Conservation (phyloP, 2,888 invertebrate species). For the Alloscopus bannaensis region DNA sequence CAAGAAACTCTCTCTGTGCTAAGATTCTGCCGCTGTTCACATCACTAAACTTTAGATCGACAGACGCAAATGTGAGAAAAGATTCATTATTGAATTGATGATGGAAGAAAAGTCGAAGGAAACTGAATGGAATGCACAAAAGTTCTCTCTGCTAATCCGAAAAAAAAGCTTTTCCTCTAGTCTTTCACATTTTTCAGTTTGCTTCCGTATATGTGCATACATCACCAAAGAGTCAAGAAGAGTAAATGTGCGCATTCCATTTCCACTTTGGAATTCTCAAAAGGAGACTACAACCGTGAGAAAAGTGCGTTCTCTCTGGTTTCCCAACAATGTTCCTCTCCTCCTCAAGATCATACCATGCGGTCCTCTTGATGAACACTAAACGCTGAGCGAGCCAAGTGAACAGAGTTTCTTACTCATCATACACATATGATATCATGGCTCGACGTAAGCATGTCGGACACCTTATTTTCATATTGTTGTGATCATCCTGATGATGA, state of each 20-base stretch:
- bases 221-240: neutral
- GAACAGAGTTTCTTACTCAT: slow-evolving; percentile 22
- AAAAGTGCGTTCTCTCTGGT: slow-evolving; percentile 36
- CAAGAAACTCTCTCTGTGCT: too few species aligned
- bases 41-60: too few species aligned
- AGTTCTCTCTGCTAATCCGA: slow-evolving; percentile 13
- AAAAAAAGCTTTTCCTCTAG: neutral
- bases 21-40: too few species aligned
- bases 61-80: too few species aligned
- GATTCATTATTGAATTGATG: too few species aligned
- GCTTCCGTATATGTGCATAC: slow-evolving; percentile 12
- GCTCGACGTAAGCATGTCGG: too few species aligned
- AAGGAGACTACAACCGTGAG: slow-evolving; percentile 37
- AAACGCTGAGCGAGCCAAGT: slow-evolving; percentile 21
- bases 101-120: too few species aligned
- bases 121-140: too few species aligned
- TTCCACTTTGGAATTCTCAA: neutral
- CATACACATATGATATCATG: slow-evolving; percentile 1
- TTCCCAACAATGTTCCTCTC: slow-evolving; percentile 6
- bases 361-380: slow-evolving; percentile 6
- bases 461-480: too few species aligned
- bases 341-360: slow-evolving; percentile 22
- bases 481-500: slow-evolving; percentile 28
- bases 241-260: neutral
- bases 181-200: neutral